phyloP scores from a whole-genome alignment of 2,113 vertebrate species.

The Dicaeum eximium region DNA sequence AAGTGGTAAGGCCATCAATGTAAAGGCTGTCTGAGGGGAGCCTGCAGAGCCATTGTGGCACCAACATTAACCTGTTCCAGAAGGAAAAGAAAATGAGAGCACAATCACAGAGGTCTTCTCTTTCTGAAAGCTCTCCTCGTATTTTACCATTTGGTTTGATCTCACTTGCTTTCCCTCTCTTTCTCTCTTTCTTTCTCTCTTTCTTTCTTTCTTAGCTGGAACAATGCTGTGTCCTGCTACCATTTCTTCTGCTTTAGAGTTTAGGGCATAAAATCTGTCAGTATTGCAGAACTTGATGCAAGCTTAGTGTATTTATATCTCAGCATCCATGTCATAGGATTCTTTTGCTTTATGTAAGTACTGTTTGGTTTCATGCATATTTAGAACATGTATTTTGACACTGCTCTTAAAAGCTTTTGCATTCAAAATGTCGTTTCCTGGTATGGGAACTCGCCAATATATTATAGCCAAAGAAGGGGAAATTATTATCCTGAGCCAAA shows the following conservation, averaged over 20 bases:
- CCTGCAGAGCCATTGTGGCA: neutral
- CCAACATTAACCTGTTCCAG: neutral
- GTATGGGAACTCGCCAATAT: neutral
- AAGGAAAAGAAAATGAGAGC: neutral
- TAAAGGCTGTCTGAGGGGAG: neutral
- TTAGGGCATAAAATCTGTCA: neutral
- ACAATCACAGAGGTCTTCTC: neutral
- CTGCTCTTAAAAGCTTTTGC: neutral
- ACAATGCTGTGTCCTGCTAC: neutral
- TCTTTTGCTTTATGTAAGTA: neutral
- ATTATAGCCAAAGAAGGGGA: neutral
- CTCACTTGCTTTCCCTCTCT: neutral
- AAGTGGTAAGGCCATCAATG: neutral
- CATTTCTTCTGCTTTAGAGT: neutral
- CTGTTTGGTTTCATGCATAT: neutral
- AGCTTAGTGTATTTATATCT: neutral
- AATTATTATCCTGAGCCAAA: neutral
- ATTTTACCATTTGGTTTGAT: slow-evolving; percentile 15
- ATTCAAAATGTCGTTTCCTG: neutral
- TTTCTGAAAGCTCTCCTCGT: slow-evolving; percentile 14
- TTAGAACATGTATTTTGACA: neutral
- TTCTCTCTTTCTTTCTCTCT: neutral
- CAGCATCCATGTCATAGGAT: neutral
- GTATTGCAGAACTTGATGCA: neutral
- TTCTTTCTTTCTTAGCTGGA: neutral